A percentile compares a stretch with the other conserved stretches of the same genome.
These are phyloP conservation scores for Ctena decussata DNA, from an alignment of 2,888 invertebrate species.

Conservation along the genomic window DNA sequence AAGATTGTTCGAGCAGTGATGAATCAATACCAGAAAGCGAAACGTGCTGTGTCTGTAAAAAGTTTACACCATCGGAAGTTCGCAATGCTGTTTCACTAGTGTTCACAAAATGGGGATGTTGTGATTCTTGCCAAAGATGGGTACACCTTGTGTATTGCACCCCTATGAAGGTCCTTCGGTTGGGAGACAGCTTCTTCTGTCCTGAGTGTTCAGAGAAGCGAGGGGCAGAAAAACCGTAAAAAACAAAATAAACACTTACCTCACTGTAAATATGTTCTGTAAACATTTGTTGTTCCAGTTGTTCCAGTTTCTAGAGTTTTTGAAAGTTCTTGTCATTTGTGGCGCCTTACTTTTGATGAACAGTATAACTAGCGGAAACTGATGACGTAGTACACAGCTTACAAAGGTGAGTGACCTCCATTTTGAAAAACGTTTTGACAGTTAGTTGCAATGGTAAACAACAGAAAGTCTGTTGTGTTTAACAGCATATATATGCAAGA, in stretches of 20 bases:
- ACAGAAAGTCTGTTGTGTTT: no score
- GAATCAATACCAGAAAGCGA: not conserved
- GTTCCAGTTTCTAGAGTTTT: not conserved
- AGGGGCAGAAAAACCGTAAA: not conserved
- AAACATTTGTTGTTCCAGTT: not conserved
- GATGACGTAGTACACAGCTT: not conserved
- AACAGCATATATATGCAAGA: no score
- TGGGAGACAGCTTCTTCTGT: slow-evolving; percentile 23
- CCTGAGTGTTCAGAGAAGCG: not conserved
- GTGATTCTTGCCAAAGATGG: slow-evolving; percentile 37
- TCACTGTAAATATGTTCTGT: not conserved
- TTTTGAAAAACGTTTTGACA: not conserved
- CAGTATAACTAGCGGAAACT: not conserved
- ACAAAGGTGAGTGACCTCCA: not conserved
- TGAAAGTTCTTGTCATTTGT: not conserved
- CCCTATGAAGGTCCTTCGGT: slow-evolving; percentile 18
- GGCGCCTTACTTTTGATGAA: not conserved
- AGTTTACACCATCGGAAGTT: not conserved
- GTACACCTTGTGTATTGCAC: slow-evolving; percentile 28
- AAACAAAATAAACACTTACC: not conserved
- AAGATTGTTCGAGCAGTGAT: not conserved
- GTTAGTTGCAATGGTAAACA: not conserved
- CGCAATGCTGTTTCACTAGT: not conserved
- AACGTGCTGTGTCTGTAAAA: not conserved
- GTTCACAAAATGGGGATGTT: slow-evolving; percentile 20